Base-by-base conservation (phyloP, 2,888 invertebrate species). In the Hypena proboscidalis region DNA sequence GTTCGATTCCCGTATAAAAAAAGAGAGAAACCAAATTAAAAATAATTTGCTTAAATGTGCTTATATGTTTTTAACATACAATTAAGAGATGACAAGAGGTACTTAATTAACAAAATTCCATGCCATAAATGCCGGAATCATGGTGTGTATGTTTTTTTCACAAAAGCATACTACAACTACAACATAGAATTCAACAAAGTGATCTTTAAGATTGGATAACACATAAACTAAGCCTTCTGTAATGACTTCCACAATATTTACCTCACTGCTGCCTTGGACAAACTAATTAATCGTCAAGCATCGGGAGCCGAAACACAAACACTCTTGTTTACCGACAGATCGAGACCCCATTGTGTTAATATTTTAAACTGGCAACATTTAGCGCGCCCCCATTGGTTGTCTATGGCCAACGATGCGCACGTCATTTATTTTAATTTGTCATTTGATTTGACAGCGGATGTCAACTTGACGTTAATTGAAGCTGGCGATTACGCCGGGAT, bases 361-460 rank as follows among this genome's bases (percentile, higher is more conserved):
- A 84, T 87, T 86, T 89, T 87, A 86, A 86, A 86, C 84, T 84
- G 86, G 80, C 82, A 83, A 83, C 84, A 81, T 76, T 75, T 61
- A 62, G 52, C 57, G 49, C 58, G 50, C 72, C 58, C 74, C 69
- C 77, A 84, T 84, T 84, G 83, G 83, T 70, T 56, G 67, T 47
- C 23, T n/a, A n/a, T n/a, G 48, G 36, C 29, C 57, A 53, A 71
- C 77, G 78, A 79, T 75, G 76, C 77, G 83, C 81, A 68, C 78
- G 87, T 88, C 90, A 90, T 90, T 88, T 88, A 87, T 88, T 90
- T 88, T 88, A 90, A 90, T 90, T 88, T 80, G 83, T 81, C 77
- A 70, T 69, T 74, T 70, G 70, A 70, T 73, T 71, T 77, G 81
- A 70, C 70, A 72, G 67, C 43, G 36, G 41, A 52, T 67, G 68